phyloP scores from a whole-genome alignment of 2,888 invertebrate species.

The Mythimna impura region DNA sequence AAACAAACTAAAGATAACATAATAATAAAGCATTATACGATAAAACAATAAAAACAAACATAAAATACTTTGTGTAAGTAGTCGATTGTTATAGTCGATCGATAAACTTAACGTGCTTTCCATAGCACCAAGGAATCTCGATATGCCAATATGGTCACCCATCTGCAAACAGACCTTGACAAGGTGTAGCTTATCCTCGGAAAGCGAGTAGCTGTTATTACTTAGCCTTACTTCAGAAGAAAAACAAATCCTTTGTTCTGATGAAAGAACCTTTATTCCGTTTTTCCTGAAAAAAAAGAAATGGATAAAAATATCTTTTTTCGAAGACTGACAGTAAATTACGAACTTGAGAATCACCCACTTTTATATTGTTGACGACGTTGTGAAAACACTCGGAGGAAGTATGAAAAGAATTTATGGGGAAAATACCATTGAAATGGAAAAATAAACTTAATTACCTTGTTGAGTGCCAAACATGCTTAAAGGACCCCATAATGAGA shows the following conservation, averaged over 20 bases:
- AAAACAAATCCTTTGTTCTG: constrained; percentile 8
- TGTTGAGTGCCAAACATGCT: constrained; percentile 27
- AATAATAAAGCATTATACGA: too few relatives aligned
- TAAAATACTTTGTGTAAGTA: too few relatives aligned
- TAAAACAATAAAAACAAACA: too few relatives aligned
- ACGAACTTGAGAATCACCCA: constrained; percentile 17
- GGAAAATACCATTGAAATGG: constrained; percentile 25
- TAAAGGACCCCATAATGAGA: not conserved
- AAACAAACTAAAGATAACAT: too few relatives aligned
- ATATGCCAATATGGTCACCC: too few relatives aligned
- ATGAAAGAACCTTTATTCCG: not conserved
- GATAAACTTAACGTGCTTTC: too few relatives aligned
- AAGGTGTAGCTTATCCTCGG: too few relatives aligned
- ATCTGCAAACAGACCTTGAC: too few relatives aligned
- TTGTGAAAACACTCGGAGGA: constrained; percentile 22
- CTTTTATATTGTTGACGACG: constrained; percentile 19
- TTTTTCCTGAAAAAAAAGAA: constrained; percentile 13
- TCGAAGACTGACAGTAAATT: constrained; percentile 20
- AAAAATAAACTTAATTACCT: constrained; percentile 45
- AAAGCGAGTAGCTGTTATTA: too few relatives aligned
- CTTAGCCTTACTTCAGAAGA: not conserved
- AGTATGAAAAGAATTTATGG: constrained; percentile 28
- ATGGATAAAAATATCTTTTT: constrained; percentile 9
- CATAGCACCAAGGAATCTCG: too few relatives aligned
- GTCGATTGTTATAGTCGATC: too few relatives aligned